Base-by-base conservation (phyloP, 2,113 vertebrate species). In the Haplotaxodon microlepis region DNA sequence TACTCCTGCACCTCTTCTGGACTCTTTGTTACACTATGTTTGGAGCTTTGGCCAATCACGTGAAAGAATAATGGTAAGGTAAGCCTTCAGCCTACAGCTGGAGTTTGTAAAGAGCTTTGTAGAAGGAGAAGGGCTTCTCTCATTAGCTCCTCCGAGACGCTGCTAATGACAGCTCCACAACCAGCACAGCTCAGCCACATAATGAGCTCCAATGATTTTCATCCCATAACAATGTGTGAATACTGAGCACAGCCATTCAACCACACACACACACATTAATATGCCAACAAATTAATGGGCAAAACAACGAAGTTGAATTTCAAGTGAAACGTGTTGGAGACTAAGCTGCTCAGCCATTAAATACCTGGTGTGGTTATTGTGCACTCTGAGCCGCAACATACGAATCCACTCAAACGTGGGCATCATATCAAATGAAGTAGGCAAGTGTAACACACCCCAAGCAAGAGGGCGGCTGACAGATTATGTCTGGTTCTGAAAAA, bases 191-290 rank as follows among this genome's bases (percentile, higher is more conserved):
- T 40, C 87, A 40, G 45, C 66, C 71, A 36, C 82, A 59, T 86
- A 89, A 88, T 76, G 84, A 88, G 85, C 83, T 53, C 38, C 29
- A 82, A 80, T 85, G n/a, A 53, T 71, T 86, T 61, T 56, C 51
- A 87, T 83, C 51, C 8, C 6, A 31, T 63, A 45, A 84, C 80
- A 73, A 84, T 81, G 82, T 27, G 2, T 54, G 76, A 84, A 69
- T 59, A 50, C 56, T 11, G 36, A 82, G 38, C 31, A n/a, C 36
- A 38, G 34, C 56, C 13, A 38, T 38, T 38, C 36, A 38, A 38
- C 36, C 36, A 38, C 36, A 38, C 36, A 36, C 36, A 36, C 31
- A 34, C 29, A 31, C 54, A 57, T 8, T 14, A 29, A 27, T 13
- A 27, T 13, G 3, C 12, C 63, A 8, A 69, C 42, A 63, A 81